These are phyloP conservation scores for Ataeniobius toweri DNA, from an alignment of 2,797 vertebrate genomes.

Conservation along the genomic window DNA sequence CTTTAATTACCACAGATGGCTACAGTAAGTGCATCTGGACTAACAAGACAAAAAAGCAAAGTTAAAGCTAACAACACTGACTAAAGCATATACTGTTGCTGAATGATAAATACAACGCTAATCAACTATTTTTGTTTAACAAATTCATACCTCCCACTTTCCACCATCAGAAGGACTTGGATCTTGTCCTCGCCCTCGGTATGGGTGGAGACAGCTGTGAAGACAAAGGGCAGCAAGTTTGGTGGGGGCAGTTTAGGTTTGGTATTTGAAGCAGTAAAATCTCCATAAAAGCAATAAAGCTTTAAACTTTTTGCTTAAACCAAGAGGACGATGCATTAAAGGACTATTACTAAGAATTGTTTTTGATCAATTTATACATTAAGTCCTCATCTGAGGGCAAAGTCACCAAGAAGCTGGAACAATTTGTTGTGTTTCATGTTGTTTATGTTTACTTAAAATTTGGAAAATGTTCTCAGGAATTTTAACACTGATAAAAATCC, in stretches of 20 bases:
- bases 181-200: conserved; percentile 89
- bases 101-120: conserved; percentile 34
- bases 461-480: not conserved
- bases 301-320: conserved; percentile 15
- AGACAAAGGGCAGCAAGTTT: not conserved
- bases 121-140: conserved; percentile 40
- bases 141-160: conserved; percentile 89
- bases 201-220: conserved; percentile 86
- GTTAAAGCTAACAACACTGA: conserved; percentile 42
- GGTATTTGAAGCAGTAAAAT: conserved; percentile 35
- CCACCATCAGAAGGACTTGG: conserved; percentile 92
- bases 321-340: conserved; percentile 1
- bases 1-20: conserved; percentile 55
- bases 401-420: not conserved
- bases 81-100: conserved; percentile 44
- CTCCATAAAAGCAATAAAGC: not conserved
- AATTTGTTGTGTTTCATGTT: no score
- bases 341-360: conserved; percentile 5
- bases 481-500: not conserved
- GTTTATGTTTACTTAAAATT: not conserved
- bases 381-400: not conserved
- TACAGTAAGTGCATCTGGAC: conserved; percentile 52
- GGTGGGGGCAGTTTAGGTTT: conserved; percentile 7
- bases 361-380: conserved; percentile 21
- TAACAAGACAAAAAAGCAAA: conserved; percentile 56